Conservation (phyloP, 2,113 vertebrate species). For the Dasypus novemcinctus region DNA sequence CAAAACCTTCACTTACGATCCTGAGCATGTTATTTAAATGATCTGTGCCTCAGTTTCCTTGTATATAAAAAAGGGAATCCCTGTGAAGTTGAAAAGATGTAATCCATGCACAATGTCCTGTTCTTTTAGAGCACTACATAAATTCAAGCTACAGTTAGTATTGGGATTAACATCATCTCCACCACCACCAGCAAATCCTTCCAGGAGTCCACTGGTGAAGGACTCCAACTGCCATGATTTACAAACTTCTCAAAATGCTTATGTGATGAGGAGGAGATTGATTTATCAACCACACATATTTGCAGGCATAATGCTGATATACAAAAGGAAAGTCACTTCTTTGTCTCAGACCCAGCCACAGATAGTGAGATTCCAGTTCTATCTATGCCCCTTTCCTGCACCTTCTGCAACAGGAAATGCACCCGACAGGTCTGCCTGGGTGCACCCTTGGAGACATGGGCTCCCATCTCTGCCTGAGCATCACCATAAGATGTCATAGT, state of each 20-base stretch:
- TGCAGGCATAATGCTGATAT: not conserved
- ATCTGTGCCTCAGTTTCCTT: not conserved
- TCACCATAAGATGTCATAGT: rapidly evolving
- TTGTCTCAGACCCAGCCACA: not conserved
- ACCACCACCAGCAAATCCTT: not conserved
- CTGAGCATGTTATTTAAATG: not conserved
- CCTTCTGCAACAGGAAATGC: not conserved
- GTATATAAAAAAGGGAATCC: not conserved
- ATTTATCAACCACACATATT: not conserved
- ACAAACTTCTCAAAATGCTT: not conserved
- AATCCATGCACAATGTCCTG: not conserved
- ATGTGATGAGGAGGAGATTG: not conserved
- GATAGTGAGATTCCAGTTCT: not conserved
- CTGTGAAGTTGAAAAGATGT: not conserved
- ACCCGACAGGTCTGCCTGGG: not conserved
- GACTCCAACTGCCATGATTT: not conserved
- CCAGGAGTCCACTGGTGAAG: not conserved
- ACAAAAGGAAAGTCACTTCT: not conserved
- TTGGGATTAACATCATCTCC: not conserved
- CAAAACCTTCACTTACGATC: not conserved
- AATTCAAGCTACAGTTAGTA: not conserved
- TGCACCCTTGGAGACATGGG: not conserved
- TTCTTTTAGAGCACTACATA: not conserved
- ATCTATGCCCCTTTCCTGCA: not conserved
- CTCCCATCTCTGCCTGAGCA: not conserved